These are phyloP conservation scores for Pogonophryne albipinna DNA, from an alignment of 2,797 vertebrate genomes.

Conservation along the genomic window DNA sequence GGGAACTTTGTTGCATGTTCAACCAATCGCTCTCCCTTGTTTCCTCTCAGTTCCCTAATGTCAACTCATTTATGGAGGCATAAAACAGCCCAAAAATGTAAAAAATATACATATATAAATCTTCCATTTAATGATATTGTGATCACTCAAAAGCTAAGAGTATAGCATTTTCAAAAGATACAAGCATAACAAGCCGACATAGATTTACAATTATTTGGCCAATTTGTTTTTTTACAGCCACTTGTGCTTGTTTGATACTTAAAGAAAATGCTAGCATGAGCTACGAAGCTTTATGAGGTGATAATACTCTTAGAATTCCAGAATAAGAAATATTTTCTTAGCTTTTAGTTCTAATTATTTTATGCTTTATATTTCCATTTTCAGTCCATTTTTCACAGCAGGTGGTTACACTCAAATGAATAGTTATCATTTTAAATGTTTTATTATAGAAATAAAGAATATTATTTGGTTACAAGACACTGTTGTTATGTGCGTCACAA, in stretches of 20 bases:
- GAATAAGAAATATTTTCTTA: neutral
- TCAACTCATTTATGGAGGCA: neutral
- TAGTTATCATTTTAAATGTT: neutral
- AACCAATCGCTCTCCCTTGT: neutral
- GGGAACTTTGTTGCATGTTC: neutral
- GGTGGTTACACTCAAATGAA: neutral
- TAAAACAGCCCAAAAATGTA: neutral
- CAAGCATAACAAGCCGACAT: neutral
- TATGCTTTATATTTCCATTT: neutral
- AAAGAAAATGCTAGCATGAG: no score
- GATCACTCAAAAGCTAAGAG: neutral
- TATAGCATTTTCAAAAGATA: neutral
- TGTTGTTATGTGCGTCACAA: constrained; percentile 22
- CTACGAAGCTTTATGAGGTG: neutral
- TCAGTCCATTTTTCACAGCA: neutral
- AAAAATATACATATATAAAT: no score
- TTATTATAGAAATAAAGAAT: constrained; percentile 31
- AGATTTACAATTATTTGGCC: fast-evolving
- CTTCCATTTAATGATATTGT: neutral
- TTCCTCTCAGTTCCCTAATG: neutral
- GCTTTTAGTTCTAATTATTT: neutral
- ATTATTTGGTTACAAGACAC: constrained; percentile 15
- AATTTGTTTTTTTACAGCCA: neutral
- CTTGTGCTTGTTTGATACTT: neutral
- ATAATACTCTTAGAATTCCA: neutral